phyloP scores from a whole-genome alignment of 2,113 vertebrate species.

The Amphilophus citrinellus region DNA sequence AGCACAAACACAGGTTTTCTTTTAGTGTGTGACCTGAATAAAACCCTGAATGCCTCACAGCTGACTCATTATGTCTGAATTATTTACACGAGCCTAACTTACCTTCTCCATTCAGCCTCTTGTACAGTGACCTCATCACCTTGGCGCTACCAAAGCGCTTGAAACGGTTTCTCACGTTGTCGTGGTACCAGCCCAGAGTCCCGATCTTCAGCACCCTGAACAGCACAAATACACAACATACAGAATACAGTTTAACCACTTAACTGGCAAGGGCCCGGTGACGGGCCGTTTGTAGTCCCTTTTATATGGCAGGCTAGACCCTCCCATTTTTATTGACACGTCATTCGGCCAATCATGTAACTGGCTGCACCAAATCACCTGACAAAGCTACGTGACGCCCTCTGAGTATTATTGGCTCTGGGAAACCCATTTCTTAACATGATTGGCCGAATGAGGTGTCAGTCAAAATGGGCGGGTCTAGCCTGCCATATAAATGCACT shows the following conservation, averaged over 20 bases:
- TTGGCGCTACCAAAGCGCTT: constrained; percentile 94
- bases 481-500: no score
- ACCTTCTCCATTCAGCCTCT: constrained; percentile 85
- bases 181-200: constrained; percentile 92
- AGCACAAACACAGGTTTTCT: background rate
- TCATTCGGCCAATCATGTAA: no score
- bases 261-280: no score
- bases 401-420: no score
- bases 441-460: no score
- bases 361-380: no score
- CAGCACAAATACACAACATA: background rate
- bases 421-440: no score
- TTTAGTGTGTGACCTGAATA: background rate
- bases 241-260: background rate
- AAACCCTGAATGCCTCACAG: background rate
- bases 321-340: no score
- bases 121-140: constrained; percentile 90
- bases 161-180: constrained; percentile 90
- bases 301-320: no score
- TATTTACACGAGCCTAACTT: constrained; percentile 19
- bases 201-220: constrained; percentile 89
- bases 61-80: background rate
- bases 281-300: no score
- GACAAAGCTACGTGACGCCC: no score
- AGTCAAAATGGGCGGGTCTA: no score